Conservation (phyloP, 2,888 invertebrate genomes). For the Caradrina clavipalpis region DNA sequence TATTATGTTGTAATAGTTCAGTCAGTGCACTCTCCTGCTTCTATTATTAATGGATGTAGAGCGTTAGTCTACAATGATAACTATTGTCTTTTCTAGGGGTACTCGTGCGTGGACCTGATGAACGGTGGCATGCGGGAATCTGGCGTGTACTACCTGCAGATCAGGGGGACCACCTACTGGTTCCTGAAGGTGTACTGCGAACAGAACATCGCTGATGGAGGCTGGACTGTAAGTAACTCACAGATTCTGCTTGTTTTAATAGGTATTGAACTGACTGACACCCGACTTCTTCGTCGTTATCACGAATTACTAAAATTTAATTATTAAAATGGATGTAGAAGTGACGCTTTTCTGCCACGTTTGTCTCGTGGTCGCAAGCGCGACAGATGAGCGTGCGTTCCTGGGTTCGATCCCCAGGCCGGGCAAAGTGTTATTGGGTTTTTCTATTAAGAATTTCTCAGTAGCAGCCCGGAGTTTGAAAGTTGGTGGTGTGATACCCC, state of each 20-base stretch:
- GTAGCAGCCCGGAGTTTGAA: too few species aligned
- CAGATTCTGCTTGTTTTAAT: neutral
- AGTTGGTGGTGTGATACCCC: too few species aligned
- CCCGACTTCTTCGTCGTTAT: too few species aligned
- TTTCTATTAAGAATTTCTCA: too few species aligned
- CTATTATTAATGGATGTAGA: constrained; percentile 28
- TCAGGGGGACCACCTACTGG: constrained; percentile 97
- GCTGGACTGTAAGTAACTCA: constrained; percentile 95
- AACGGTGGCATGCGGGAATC: constrained; percentile 97
- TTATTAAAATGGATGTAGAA: too few species aligned
- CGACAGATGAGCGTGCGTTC: too few species aligned
- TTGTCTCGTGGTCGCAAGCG: too few species aligned
- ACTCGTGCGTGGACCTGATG: constrained; percentile 96
- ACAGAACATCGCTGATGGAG: constrained; percentile 96
- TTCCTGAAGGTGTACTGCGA: constrained; percentile 98
- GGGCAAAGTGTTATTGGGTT: too few species aligned
- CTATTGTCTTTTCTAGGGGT: constrained; percentile 92
- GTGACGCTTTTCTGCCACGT: too few species aligned
- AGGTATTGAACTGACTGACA: neutral
- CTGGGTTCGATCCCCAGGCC: too few species aligned
- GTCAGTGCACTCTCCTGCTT: constrained; percentile 1
- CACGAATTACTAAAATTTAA: too few species aligned
- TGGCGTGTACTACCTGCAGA: constrained; percentile 97
- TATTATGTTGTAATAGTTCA: constrained; percentile 25
- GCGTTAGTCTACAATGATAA: constrained; percentile 48